Evolutionary conservation across 2,888 invertebrate genomes (phyloP), one percentile per base, ranked within the genome.

Genomic region (Junonia oenone): DNA sequence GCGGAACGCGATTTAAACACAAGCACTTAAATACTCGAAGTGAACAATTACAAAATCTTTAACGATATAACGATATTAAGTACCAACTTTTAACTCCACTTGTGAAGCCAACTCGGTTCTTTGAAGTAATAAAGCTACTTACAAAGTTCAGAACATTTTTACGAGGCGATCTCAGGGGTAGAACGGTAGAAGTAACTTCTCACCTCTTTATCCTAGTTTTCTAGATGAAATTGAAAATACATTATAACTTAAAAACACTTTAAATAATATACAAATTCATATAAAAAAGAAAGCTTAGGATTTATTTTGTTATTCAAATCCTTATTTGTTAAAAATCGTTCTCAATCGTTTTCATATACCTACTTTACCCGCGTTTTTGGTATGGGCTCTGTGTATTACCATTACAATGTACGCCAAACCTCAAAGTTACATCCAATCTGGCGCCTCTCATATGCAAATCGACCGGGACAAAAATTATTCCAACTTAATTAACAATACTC

Each of bases 391-490:
- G 19, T 4, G 1, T 31, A 57, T 57, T 57, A 53, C 14, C 56
- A 57, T 57, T 45, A 57, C 45, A 57, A 57, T 57, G 22, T 45
- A 56, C 14, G 43, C 13, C 35, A 47, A 38, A 31, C 33, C 8
- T 45, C 45, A 35, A 37, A 45, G 47, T 47, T 43, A 13, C 43
- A 9, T 2, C 11, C 37, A 17, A 52, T 31, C 15, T 46, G 26
- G 29, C 11, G 17, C 45, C 27, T 45, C 45, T 57, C 56, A 49
- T 57, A 57, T 57, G 56, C 52, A 51, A 57, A 57, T 56, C 48
- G 11, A 13, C 14, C 37, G 29, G 37, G 11, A 13, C 52, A 52
- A 48, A 54, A 54, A 48, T 40, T 33, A 26, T 29, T 35, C 43
- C 31, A 40, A 49, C n/a, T 27, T 31, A 49, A 57, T 49, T 53